These are phyloP conservation scores for Carollia perspicillata DNA, from an alignment of 2,113 vertebrate genomes.

Conservation along the genomic window DNA sequence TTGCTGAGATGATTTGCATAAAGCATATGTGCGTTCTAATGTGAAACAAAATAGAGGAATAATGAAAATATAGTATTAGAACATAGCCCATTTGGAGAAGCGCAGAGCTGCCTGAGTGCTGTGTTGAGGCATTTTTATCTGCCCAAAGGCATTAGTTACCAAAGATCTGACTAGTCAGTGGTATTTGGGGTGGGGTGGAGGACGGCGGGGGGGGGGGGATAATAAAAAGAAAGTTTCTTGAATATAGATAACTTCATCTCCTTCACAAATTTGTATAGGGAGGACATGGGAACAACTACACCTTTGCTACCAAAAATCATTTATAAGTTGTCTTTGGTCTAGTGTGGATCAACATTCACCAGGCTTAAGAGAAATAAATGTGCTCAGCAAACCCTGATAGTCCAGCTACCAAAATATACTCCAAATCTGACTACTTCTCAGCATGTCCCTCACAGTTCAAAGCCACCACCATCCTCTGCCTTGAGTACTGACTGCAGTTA, in stretches of 20 bases:
- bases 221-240: background rate
- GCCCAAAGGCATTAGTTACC: background rate
- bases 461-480: background rate
- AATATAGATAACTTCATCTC: background rate
- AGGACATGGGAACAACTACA: background rate
- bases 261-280: background rate
- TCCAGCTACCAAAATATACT: background rate
- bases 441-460: background rate
- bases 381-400: background rate
- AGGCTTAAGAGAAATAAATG: background rate
- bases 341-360: background rate
- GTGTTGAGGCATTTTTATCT: background rate
- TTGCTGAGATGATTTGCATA: background rate
- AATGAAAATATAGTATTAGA: background rate
- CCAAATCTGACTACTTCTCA: background rate
- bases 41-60: background rate
- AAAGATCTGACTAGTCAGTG: background rate
- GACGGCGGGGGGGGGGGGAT: background rate
- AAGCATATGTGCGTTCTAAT: background rate
- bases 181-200: rapidly evolving
- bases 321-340: background rate
- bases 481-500: background rate
- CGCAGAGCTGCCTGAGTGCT: background rate
- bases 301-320: constrained; percentile 19
- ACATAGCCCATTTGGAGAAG: background rate